Percentiles rank a stretch among this genome's conserved stretches.
Evolutionary conservation across 2,888 invertebrate species (phyloP).

Genomic region (Drosophila macrospina): DNA sequence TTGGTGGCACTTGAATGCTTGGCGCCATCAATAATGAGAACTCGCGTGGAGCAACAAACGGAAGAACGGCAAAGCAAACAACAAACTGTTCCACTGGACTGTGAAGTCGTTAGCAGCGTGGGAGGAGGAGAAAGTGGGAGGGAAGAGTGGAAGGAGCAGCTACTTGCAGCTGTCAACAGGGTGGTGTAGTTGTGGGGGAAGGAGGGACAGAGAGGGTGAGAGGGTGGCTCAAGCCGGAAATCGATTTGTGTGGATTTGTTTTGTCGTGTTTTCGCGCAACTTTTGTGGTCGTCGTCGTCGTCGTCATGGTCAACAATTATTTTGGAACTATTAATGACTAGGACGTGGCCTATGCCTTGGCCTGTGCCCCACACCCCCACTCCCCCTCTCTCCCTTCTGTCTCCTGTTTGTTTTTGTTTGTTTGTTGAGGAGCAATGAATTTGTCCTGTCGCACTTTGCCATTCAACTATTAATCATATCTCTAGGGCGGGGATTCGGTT

Average conservation of each 20-base stretch:
- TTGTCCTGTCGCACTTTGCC: conserved; percentile 68
- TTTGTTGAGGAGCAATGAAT: conserved; percentile 70
- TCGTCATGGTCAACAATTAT: conserved; percentile 78
- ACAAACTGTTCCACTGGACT: conserved; percentile 51
- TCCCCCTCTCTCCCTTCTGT: neutral
- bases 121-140: neutral
- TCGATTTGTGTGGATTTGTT: conserved; percentile 81
- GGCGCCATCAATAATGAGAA: conserved; percentile 72
- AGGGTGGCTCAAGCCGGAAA: conserved; percentile 61
- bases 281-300: conserved; percentile 42
- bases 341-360: conserved; percentile 45
- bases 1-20: conserved; percentile 56
- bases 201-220: conserved; percentile 24
- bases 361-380: neutral
- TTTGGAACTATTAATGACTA: conserved; percentile 76
- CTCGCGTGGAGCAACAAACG: conserved; percentile 71
- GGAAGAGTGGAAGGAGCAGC: conserved; percentile 24
- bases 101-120: conserved; percentile 59
- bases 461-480: conserved; percentile 72
- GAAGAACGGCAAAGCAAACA: conserved; percentile 69
- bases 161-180: conserved; percentile 76
- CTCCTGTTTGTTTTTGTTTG: conserved; percentile 63
- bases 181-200: conserved; percentile 38
- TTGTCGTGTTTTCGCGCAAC: conserved; percentile 65
- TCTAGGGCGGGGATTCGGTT: conserved; percentile 19